A percentile compares a stretch with the other conserved stretches of the same genome.
Conservation (phyloP, 1,140 invertebrate species). For the Drosophila arizonae region DNA sequence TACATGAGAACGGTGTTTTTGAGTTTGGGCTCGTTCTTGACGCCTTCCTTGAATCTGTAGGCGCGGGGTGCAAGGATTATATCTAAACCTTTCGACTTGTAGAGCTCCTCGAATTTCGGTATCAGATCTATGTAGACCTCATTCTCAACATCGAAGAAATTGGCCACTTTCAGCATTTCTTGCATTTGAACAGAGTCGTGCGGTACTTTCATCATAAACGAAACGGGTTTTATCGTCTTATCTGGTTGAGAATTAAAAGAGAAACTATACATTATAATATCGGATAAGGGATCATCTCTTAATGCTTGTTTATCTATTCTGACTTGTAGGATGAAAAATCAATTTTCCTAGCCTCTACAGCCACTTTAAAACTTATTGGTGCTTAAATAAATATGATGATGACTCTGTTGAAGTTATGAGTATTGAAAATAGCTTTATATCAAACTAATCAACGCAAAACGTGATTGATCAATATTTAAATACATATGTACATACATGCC, state of each 20-base stretch:
- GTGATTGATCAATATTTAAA: no score
- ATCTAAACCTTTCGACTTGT: constrained; percentile 56
- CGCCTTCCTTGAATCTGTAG: constrained; percentile 40
- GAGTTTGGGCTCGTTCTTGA: constrained; percentile 43
- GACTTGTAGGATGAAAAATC: no score
- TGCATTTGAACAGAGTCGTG: constrained; percentile 63
- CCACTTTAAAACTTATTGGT: no score
- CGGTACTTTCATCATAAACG: constrained; percentile 71
- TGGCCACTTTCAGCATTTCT: constrained; percentile 54
- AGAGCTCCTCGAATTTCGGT: constrained; percentile 61
- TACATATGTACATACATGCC: no score
- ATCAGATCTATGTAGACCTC: constrained; percentile 57
- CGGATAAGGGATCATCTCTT: no score
- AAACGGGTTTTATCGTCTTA: constrained; percentile 46
- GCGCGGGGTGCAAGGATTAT: constrained; percentile 57
- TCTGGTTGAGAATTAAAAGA: constrained; percentile 30
- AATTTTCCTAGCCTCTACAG: no score
- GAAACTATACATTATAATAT: no score
- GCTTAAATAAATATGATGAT: no score
- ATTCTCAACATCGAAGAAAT: constrained; percentile 67
- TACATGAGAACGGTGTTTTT: constrained; percentile 81
- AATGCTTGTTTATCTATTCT: no score
- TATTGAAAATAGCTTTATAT: no score
- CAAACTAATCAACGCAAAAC: no score
- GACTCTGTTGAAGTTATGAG: no score